Conservation (phyloP, 2,888 invertebrate species). For the Cyrtodaria siliqua region DNA sequence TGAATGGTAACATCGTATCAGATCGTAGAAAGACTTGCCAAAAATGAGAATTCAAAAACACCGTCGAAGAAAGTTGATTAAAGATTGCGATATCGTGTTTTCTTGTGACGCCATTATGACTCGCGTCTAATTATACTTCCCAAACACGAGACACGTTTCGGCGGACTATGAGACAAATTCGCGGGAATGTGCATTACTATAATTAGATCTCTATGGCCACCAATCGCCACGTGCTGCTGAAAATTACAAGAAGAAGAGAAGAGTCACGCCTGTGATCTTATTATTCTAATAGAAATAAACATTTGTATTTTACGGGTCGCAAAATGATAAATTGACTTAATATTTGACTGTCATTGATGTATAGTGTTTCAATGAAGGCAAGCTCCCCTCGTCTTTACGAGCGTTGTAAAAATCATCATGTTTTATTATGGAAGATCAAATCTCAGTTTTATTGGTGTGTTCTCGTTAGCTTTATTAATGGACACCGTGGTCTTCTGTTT, state of each 20-base stretch:
- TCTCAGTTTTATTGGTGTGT: too few relatives aligned
- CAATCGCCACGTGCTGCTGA: conserved; percentile 30
- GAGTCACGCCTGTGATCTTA: conserved; percentile 38
- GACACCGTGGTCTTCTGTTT: too few relatives aligned
- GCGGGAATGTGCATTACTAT: conserved; percentile 59
- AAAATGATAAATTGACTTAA: conserved; percentile 22
- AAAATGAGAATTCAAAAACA: too few relatives aligned
- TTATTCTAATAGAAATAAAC: conserved; percentile 39
- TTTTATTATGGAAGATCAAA: too few relatives aligned
- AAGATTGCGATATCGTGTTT: not conserved
- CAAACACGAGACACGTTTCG: conserved; percentile 19
- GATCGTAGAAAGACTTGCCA: too few relatives aligned
- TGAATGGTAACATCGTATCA: too few relatives aligned
- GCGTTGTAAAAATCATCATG: too few relatives aligned
- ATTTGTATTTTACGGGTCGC: conserved; percentile 29
- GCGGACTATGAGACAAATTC: conserved; percentile 12
- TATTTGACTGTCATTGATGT: conserved; percentile 24
- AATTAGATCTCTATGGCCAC: conserved; percentile 48
- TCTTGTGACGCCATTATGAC: conserved; percentile 1
- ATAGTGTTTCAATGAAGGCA: conserved; percentile 13
- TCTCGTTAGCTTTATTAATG: too few relatives aligned
- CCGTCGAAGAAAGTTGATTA: too few relatives aligned
- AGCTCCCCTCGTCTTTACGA: not conserved
- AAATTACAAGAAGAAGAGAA: conserved; percentile 35
- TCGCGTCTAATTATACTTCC: conserved; percentile 19